phyloP scores from a whole-genome alignment of 1,140 invertebrate genomes.

The Argopecten irradians region DNA sequence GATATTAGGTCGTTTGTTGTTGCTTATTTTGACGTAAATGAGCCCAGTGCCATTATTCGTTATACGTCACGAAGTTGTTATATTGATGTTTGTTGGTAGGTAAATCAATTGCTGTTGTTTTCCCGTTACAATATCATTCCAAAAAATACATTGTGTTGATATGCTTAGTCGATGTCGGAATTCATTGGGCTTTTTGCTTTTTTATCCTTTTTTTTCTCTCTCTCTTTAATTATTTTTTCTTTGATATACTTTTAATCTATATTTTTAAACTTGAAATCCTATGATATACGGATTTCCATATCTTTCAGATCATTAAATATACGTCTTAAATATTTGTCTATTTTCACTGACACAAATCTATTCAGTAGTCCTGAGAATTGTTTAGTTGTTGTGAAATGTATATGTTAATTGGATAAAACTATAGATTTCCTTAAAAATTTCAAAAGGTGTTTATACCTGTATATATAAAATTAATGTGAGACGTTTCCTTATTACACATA shows the following conservation, averaged over 20 bases:
- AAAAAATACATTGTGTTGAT: neutral
- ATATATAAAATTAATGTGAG: too few relatives aligned
- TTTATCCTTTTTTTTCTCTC: neutral
- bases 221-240: neutral
- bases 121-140: neutral
- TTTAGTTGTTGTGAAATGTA: neutral
- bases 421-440: neutral
- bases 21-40: constrained; percentile 11
- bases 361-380: neutral
- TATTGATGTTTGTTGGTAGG: neutral
- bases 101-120: neutral
- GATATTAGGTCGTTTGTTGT: neutral
- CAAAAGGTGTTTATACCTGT: neutral
- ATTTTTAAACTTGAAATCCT: neutral
- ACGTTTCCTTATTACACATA: too few relatives aligned
- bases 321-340: neutral
- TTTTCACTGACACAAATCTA: constrained; percentile 1
- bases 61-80: neutral
- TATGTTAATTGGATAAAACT: neutral
- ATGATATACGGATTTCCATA: neutral
- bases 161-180: neutral
- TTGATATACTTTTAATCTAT: neutral
- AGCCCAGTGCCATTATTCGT: neutral
- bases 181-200: neutral
- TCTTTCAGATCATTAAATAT: neutral